These are phyloP conservation scores for Anorthoa munda DNA, from an alignment of 2,888 invertebrate genomes.

Conservation along the genomic window DNA sequence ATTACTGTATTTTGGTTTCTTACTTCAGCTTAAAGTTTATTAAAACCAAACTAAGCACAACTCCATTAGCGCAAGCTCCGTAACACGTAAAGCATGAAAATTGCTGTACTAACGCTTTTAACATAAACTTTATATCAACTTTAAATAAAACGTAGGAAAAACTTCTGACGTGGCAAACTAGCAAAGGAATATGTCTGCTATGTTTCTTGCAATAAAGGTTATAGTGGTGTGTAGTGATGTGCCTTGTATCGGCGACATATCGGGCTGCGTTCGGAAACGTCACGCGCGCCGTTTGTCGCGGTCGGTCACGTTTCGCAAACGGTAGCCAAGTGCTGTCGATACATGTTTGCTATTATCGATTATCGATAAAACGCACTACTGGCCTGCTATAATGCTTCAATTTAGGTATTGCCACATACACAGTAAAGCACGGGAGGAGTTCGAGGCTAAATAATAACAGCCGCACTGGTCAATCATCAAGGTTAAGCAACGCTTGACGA, in stretches of 20 bases:
- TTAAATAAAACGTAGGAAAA: conserved; percentile 63
- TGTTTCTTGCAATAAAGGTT: conserved; percentile 60
- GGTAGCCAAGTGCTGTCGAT: conserved; percentile 82
- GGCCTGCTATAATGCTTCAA: conserved; percentile 44
- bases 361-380: conserved; percentile 62
- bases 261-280: conserved; percentile 83
- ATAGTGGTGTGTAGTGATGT: conserved; percentile 64
- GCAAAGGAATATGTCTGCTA: conserved; percentile 53
- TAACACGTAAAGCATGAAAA: conserved; percentile 59
- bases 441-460: too few species aligned
- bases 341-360: conserved; percentile 73
- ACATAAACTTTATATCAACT: conserved; percentile 61
- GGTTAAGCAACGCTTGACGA: too few species aligned
- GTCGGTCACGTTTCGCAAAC: conserved; percentile 86
- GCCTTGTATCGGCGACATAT: conserved; percentile 83
- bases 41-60: not conserved
- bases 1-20: not conserved
- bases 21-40: not conserved
- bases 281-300: conserved; percentile 88
- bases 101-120: conserved; percentile 64
- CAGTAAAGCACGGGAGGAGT: too few species aligned
- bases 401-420: conserved; percentile 27
- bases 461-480: too few species aligned
- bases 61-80: conserved; percentile 37
- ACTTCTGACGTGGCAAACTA: conserved; percentile 47